Evolutionary conservation across 2,113 vertebrate genomes (phyloP), one percentile per base, ranked within the genome.

Genomic region (Myotis brandtii): DNA sequence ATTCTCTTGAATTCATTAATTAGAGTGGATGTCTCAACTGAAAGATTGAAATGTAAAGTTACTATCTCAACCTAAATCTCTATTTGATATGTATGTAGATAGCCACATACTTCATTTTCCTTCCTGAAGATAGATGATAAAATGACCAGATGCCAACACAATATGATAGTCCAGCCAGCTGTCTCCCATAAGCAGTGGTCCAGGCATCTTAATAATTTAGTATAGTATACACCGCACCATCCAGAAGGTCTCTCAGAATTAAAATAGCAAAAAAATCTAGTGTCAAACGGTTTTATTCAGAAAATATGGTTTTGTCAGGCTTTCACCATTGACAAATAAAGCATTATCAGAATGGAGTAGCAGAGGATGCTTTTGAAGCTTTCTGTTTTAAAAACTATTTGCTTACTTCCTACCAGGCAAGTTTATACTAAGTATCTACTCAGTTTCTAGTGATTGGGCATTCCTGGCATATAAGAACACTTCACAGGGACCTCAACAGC

Each of bases 71-170:
- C 34, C 1, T 25, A 93, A 73, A 30, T 83, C 40, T 96, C 27
- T 37, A 69, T 79, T 77, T 62, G 69, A 56, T 50, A 82, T 88
- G 62, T 86, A 75, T 64, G 32, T 48, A 64, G 27, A 73, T 12
- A 75, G 46, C 6, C 72, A 94, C 6, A 62, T 27, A 75, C 0
- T 23, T 95, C 9, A 52, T 32, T 87, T 93, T 73, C 30, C 25
- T 86, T 87, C 93, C 27, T 82, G 27, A 92, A 93, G 66, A 72
- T 34, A 77, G 77, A 77, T 62, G 40, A 93, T 77, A 83, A 76
- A 88, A 88, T 94, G 32, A 86, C 52, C n/a, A 75, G 66, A 50
- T 75, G 70, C 10, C 13, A 56, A 73, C 27, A 83, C 64, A 86
- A 83, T 81, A 56, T 73, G 46, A 80, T 69, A 75, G 20, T 66